Percentiles rank a stretch among this genome's conserved stretches.
Conservation (phyloP, 2,113 vertebrate species). For the Bombycilla garrulus region DNA sequence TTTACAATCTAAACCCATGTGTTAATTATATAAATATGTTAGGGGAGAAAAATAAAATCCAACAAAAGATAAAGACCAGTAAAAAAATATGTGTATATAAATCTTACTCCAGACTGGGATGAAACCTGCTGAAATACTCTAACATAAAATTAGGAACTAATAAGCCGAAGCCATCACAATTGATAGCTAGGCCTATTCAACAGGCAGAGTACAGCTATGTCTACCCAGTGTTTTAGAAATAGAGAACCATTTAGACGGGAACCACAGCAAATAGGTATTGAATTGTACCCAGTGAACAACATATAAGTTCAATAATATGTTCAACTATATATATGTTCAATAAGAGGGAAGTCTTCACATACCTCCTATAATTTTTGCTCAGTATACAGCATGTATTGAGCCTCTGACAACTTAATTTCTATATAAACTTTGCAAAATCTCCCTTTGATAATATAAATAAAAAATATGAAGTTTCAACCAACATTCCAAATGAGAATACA, state of each 20-base stretch:
- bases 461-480: neutral
- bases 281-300: neutral
- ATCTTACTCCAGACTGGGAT: neutral
- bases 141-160: neutral
- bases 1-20: neutral
- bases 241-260: neutral
- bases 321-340: too few relatives aligned
- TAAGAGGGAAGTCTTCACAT: neutral
- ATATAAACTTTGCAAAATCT: neutral
- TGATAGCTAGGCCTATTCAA: neutral
- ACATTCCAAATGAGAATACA: neutral
- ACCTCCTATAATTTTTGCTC: neutral
- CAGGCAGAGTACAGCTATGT: neutral
- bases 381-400: neutral
- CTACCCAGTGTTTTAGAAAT: neutral
- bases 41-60: neutral
- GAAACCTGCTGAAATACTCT: neutral
- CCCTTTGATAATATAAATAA: neutral
- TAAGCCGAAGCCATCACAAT: neutral
- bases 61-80: neutral
- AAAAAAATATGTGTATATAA: neutral
- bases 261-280: neutral
- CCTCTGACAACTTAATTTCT: neutral
- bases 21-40: neutral
- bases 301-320: too few relatives aligned